These are phyloP conservation scores for Gallirallus australis DNA, from an alignment of 2,797 vertebrate species.

Conservation along the genomic window DNA sequence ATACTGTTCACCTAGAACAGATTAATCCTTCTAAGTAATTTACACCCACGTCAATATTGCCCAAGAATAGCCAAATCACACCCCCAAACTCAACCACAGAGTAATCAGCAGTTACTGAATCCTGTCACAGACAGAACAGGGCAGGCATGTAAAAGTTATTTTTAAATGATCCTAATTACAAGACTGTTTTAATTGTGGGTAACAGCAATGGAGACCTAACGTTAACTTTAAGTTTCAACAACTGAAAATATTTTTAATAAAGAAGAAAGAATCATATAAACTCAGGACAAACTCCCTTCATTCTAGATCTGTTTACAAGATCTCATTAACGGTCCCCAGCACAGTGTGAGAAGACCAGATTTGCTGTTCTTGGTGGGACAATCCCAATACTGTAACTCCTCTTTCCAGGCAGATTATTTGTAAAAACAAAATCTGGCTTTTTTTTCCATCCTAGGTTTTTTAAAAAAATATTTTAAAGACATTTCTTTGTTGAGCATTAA, in stretches of 20 bases:
- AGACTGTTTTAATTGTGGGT: neutral
- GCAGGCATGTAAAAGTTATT: neutral
- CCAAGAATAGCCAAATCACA: neutral
- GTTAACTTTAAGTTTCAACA: neutral
- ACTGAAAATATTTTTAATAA: neutral
- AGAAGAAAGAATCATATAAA: neutral
- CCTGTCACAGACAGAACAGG: conserved; percentile 14
- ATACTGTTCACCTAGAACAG: neutral
- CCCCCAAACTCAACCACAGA: neutral
- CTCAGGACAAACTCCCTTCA: neutral
- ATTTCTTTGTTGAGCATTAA: neutral
- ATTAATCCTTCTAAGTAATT: neutral
- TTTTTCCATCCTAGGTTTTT: neutral
- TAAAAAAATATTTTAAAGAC: neutral
- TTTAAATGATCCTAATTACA: conserved; percentile 24
- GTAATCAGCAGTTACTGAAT: neutral
- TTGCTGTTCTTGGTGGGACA: neutral
- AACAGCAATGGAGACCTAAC: neutral
- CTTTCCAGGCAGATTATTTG: neutral
- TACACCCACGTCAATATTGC: neutral
- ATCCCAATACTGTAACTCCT: neutral
- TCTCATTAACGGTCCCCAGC: neutral
- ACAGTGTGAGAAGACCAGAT: neutral
- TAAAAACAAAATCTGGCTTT: neutral
- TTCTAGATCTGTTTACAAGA: neutral